Conservation (phyloP, 2,888 invertebrate species). For the Nezara viridula region DNA sequence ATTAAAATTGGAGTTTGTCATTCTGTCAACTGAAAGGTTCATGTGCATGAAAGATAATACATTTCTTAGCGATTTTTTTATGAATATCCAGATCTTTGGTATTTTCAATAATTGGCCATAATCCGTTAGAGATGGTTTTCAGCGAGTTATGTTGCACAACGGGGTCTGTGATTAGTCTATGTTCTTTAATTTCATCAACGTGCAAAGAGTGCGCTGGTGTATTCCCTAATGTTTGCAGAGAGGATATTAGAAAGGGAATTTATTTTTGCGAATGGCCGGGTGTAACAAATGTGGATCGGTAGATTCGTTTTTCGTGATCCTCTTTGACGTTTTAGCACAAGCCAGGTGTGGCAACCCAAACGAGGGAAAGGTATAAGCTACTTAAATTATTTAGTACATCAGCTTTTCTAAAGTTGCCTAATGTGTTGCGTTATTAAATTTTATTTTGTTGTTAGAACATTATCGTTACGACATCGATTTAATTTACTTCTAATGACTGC, state of each 20-base stretch:
- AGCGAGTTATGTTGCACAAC: not conserved
- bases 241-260: conserved; percentile 14
- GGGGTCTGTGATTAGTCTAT: not conserved
- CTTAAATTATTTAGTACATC: not conserved
- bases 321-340: conserved; percentile 21
- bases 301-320: conserved; percentile 54
- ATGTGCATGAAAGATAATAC: no score
- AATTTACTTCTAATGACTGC: not conserved
- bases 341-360: conserved; percentile 52
- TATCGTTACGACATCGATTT: not conserved
- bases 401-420: not conserved
- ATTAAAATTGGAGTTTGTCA: no score
- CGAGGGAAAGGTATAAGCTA: conserved; percentile 48
- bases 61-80: no score
- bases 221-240: conserved; percentile 11
- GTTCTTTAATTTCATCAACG: not conserved
- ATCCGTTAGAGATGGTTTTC: conserved; percentile 8
- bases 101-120: not conserved
- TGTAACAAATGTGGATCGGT: not conserved
- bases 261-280: not conserved
- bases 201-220: not conserved
- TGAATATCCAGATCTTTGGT: no score
- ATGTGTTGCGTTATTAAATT: conserved; percentile 22
- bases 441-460: not conserved
- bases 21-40: no score